Evolutionary conservation across 2,888 invertebrate species (phyloP), one percentile per base, ranked within the genome.

Genomic region (Maniola hyperantus): DNA sequence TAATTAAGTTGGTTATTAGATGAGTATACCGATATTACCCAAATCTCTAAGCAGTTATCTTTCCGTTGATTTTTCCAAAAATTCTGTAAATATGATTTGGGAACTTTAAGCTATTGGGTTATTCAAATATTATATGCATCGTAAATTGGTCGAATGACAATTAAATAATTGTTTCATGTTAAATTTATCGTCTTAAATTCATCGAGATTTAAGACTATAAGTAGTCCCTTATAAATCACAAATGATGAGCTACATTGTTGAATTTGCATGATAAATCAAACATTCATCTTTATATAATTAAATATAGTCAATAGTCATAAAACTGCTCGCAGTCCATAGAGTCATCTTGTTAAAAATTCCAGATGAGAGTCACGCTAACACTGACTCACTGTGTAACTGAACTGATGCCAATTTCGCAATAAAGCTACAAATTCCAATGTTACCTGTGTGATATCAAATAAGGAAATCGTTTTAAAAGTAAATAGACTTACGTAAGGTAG

Each of bases 301-400:
- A 61, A 39, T 36, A 51, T 20, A 61, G 20, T 33, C 61, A 51
- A 50, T 50, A 36, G 13, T 39, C 34, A 34, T 48, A 59, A 46
- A 59, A 46, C 46, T 6, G 20, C 13, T 46, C 26, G 18, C 15
- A 15, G 18, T 46, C 6, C 46, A n/a, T 46, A 46, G 33, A 26
- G 18, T 61, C 53, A 62, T 54, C 42, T 33, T 11, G 44, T 53
- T 62, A 15, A 42, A 53, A 62, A 62, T 62, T 5, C 42, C 42
- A 62, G 62, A 62, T 62, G 62, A 62, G 53, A 53, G 53, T 62
- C 42, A 6, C 75, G 60, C 55, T 67, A 48, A 51, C 51, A 51
- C 36, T 67, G 64, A 67, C 36, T 67, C 64, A 67, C 33, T 36
- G 26, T 26, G 13, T 6, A 36, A 48, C 33, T 53, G 67, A 53